A percentile compares a stretch with the other conserved stretches of the same genome.
Conservation (phyloP, 2,113 vertebrate genomes). For the Colistium nudipinnis region DNA sequence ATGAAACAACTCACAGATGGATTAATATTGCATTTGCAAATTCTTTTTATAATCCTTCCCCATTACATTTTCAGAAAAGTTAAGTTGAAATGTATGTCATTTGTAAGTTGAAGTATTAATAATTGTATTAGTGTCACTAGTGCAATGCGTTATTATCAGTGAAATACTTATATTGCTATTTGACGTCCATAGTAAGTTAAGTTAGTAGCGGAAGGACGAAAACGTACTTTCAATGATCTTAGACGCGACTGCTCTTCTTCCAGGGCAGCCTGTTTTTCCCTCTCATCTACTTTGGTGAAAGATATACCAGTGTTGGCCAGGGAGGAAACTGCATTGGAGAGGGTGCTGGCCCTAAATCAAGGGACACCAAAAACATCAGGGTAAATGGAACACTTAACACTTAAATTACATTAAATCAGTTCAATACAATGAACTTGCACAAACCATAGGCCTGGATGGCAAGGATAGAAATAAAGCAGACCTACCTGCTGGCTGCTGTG, state of each 20-base stretch:
- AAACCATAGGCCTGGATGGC: conserved; percentile 9
- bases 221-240: conserved; percentile 91
- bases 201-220: background rate
- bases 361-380: background rate
- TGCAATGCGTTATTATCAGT: too few species aligned
- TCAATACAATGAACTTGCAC: conserved; percentile 9
- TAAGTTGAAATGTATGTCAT: too few species aligned
- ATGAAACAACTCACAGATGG: too few species aligned
- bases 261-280: conserved; percentile 94
- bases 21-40: too few species aligned
- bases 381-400: too few species aligned
- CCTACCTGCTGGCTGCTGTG: conserved; percentile 94
- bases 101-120: too few species aligned
- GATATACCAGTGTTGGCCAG: conserved; percentile 95
- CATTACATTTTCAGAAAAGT: too few species aligned
- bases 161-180: background rate
- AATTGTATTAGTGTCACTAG: too few species aligned
- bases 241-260: conserved; percentile 94
- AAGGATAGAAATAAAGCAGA: conserved; percentile 15
- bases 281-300: conserved; percentile 95
- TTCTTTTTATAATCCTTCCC: too few species aligned
- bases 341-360: conserved; percentile 88
- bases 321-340: conserved; percentile 94
- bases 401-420: too few species aligned
- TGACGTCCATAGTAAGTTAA: background rate